These are phyloP conservation scores for Mobula hypostoma DNA, from an alignment of 2,113 vertebrate species.

Conservation along the genomic window DNA sequence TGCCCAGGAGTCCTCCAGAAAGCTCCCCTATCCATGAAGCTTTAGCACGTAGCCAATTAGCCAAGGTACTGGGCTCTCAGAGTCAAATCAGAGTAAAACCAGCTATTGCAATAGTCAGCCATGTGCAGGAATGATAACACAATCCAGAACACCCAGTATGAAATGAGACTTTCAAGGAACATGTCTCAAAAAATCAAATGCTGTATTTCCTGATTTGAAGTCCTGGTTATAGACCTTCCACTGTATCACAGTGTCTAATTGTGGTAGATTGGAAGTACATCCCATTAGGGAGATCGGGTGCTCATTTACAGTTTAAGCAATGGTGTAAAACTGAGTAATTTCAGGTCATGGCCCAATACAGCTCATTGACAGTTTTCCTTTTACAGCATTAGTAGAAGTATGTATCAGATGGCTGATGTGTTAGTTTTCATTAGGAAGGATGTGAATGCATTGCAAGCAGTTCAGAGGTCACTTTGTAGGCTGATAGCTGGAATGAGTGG, in stretches of 20 bases:
- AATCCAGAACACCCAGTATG: neutral
- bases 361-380: neutral
- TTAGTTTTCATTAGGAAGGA: neutral
- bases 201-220: neutral
- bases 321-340: neutral
- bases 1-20: slow-evolving; percentile 65
- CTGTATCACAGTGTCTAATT: neutral
- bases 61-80: slow-evolving; percentile 54
- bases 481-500: no score
- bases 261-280: neutral
- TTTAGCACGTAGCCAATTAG: slow-evolving; percentile 45
- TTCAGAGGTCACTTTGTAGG: no score
- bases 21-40: slow-evolving; percentile 54
- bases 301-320: neutral
- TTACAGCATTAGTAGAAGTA: neutral
- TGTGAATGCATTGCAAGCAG: no score
- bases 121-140: no score
- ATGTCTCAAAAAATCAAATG: neutral
- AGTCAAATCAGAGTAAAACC: no score
- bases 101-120: neutral
- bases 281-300: neutral
- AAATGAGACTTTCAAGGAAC: neutral
- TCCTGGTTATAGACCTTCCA: neutral
- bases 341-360: neutral
- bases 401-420: neutral